Percentiles rank a stretch among this genome's conserved stretches.
Evolutionary conservation across 37 sponge, comb jelly and placozoan genomes (phyloP).

Genomic region (Aplysina aerophoba): DNA sequence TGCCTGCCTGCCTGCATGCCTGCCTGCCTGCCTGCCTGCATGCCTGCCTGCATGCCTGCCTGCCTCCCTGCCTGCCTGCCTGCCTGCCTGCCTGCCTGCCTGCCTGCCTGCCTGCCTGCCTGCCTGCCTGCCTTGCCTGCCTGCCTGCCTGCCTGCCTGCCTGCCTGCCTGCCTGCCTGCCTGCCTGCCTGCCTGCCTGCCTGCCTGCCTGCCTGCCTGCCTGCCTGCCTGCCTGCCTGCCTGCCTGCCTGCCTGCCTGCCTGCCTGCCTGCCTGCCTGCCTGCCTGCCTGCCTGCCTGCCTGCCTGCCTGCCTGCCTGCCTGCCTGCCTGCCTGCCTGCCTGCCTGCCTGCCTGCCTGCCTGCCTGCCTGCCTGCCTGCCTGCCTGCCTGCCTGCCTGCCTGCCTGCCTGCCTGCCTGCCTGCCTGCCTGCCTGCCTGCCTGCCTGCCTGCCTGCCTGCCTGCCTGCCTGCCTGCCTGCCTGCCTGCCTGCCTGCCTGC

Average conservation of each 20-base stretch:
- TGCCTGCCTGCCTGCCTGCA: conserved; percentile 9
- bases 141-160: background rate
- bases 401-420: background rate
- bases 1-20: conserved; percentile 1
- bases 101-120: background rate
- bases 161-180: background rate
- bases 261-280: background rate
- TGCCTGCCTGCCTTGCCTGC: background rate
- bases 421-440: background rate
- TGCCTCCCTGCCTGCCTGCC: conserved; percentile 8
- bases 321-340: background rate
- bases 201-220: background rate
- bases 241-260: background rate
- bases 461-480: background rate
- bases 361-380: conserved; percentile 4
- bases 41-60: conserved; percentile 11
- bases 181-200: background rate
- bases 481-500: conserved; percentile 8
- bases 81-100: background rate
- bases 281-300: background rate
- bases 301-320: background rate
- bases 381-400: background rate
- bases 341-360: background rate
- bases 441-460: background rate
- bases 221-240: background rate